These are phyloP conservation scores for Clostera curtula DNA, from an alignment of 2,888 invertebrate species.

Conservation along the genomic window DNA sequence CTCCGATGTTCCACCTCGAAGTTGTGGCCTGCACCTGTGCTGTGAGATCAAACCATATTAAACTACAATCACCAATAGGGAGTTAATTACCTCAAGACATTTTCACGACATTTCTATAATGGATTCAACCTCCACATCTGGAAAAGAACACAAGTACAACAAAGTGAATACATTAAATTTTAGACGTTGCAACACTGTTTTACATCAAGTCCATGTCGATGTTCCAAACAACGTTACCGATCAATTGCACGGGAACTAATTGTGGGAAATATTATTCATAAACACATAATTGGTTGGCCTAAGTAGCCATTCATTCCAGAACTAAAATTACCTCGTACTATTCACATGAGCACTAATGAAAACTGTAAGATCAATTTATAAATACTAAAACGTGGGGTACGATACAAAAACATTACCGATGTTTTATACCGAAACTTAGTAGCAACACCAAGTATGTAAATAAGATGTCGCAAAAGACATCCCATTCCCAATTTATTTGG, in stretches of 20 bases:
- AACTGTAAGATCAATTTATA: no score
- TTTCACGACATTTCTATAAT: conserved; percentile 73
- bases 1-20: conserved; percentile 17
- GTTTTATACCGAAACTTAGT: no score
- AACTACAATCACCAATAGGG: conserved; percentile 70
- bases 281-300: no score
- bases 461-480: no score
- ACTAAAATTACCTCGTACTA: no score
- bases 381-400: no score
- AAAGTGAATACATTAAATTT: conserved; percentile 66
- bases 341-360: no score
- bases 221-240: conserved; percentile 14
- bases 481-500: no score
- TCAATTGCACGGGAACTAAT: conserved; percentile 14
- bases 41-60: conserved; percentile 54
- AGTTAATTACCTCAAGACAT: conserved; percentile 75
- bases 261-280: conserved; percentile 9
- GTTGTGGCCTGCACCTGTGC: conserved; percentile 37
- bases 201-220: conserved; percentile 68
- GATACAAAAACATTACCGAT: no score
- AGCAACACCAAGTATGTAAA: no score
- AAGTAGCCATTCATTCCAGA: no score
- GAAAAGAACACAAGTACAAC: conserved; percentile 76
- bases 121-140: conserved; percentile 74
- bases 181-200: conserved; percentile 63